Evolutionary conservation across 2,113 vertebrate species (phyloP), one percentile per base, ranked within the genome.

Genomic region (Tragelaphus scriptus): DNA sequence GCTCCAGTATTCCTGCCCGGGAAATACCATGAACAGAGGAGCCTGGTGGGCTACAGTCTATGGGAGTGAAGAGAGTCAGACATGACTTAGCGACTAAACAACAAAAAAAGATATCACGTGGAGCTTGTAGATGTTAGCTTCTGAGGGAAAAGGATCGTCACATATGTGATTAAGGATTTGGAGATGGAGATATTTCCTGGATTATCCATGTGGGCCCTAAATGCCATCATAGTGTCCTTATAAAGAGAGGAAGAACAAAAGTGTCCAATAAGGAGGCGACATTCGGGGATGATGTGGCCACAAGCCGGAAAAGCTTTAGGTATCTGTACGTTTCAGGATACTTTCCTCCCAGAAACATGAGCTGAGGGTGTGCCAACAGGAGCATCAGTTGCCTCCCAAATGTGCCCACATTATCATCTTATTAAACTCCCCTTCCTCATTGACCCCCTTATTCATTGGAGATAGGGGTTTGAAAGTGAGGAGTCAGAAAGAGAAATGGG

Each of bases 61-160:
- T 13, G 21, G 71, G 36, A 5, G 0, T 0, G 0, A 11, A 25
- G 44, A 75, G 36, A 44, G 36, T 44, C 6, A 44, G 1, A 15
- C 23, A 7, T 0, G 40, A 44, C 71, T 77, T 26, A 26, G 71
- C 23, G 1, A 44, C 23, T 77, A 44, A 77, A 7, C 71, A 77
- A 44, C 36, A 26, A 7, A 44, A 77, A 23, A 11, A 11, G 63
- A 1, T 28, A 79, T 32, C 28, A 59, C 3, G 5, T 77, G 65
- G 53, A 49, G 12, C n/a, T 28, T 56, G 19, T 21, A n/a, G 19
- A 28, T 77, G 32, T 40, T 16, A 77, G 53, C 36, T 36, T 58
- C 2, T 23, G 17, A 23, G 51, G 28, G 56, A 90, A 47, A 79
- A 13, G 68, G 36, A n/a, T 58, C 68, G 58, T 58, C 9, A 12